Percentiles rank a stretch among this genome's conserved stretches.
These are phyloP conservation scores for Amphiprion clarkii DNA, from an alignment of 2,797 vertebrate species.

Conservation along the genomic window DNA sequence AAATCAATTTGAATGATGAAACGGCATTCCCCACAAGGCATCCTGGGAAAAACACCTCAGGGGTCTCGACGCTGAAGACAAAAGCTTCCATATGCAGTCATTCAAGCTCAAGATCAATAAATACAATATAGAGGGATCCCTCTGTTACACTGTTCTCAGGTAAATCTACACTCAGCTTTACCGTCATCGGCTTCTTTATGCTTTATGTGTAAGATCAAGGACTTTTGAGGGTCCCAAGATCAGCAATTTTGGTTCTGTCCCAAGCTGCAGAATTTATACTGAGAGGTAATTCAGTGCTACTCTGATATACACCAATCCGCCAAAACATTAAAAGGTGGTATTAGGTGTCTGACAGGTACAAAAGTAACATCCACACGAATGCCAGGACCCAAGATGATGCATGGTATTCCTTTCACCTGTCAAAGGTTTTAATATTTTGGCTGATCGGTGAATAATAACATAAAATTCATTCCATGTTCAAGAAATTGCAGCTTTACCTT, in stretches of 20 bases:
- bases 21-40: background rate
- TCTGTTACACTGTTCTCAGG: background rate
- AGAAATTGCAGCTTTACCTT: no score
- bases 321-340: no score
- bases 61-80: background rate
- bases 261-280: background rate
- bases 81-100: background rate
- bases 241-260: background rate
- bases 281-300: no score
- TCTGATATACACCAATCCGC: no score
- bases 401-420: no score
- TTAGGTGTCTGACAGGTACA: no score
- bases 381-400: no score
- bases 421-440: no score
- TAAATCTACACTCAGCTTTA: background rate
- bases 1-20: slow-evolving; percentile 27
- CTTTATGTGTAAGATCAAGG: background rate
- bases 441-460: no score
- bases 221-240: background rate
- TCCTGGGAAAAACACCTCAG: background rate
- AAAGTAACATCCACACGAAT: no score
- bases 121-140: background rate
- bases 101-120: background rate
- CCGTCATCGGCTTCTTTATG: background rate
- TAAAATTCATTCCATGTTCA: background rate